Evolutionary conservation across 2,797 vertebrate genomes (phyloP).

Genomic region (Mastacembelus armatus): DNA sequence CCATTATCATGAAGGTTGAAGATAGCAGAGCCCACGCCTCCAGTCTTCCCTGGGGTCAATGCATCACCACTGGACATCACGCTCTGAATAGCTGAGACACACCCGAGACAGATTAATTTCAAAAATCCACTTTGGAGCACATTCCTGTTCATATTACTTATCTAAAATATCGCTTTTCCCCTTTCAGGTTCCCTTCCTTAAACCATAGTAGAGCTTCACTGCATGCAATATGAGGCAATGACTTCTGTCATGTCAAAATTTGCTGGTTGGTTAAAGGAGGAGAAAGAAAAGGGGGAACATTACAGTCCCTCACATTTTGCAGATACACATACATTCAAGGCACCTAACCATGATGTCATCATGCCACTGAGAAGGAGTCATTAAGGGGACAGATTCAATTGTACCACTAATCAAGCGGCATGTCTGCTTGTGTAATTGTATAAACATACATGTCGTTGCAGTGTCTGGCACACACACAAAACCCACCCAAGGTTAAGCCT

Average conservation of each 20-base stretch:
- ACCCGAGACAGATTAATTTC: constrained; percentile 42
- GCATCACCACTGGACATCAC: constrained; percentile 93
- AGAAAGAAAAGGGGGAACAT: constrained; percentile 1
- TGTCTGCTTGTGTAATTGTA: constrained; percentile 28
- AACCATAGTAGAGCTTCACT: constrained; percentile 21
- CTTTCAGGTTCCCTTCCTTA: constrained; percentile 7
- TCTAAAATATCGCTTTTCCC: constrained; percentile 31
- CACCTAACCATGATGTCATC: constrained; percentile 25
- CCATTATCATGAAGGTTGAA: constrained; percentile 92
- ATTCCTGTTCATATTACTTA: constrained; percentile 16
- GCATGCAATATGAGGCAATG: constrained; percentile 70
- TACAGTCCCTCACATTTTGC: constrained; percentile 45
- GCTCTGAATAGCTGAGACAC: constrained; percentile 90
- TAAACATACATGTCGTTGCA: constrained; percentile 38
- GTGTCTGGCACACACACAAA: constrained; percentile 20
- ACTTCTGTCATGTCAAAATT: constrained; percentile 50
- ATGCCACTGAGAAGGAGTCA: constrained; percentile 43
- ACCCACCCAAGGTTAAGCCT: constrained; percentile 62
- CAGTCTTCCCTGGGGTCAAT: constrained; percentile 89
- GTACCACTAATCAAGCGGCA: constrained; percentile 54
- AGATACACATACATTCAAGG: constrained; percentile 21
- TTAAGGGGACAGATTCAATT: constrained; percentile 55
- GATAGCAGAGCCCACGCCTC: constrained; percentile 91
- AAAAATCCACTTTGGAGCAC: constrained; percentile 1
- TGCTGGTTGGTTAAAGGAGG: constrained; percentile 30